These are phyloP conservation scores for Hypercompe scribonia DNA, from an alignment of 2,888 invertebrate species.

Conservation along the genomic window DNA sequence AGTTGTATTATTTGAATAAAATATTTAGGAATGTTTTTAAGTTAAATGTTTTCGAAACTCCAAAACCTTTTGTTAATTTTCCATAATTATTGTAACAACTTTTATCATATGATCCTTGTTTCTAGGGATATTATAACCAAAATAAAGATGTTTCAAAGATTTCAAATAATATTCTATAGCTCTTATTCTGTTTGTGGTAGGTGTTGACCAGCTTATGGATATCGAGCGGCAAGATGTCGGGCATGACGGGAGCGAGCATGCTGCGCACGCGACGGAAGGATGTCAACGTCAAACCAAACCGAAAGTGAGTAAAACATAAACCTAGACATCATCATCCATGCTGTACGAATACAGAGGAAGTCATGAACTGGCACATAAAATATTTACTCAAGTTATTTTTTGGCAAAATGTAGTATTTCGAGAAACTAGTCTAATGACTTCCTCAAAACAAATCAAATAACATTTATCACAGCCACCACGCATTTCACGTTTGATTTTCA, in stretches of 20 bases:
- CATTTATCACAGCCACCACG: slow-evolving; percentile 34
- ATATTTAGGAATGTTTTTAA: too few relatives aligned
- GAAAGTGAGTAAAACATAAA: slow-evolving; percentile 87
- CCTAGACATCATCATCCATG: slow-evolving; percentile 25
- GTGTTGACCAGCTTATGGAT: slow-evolving; percentile 77
- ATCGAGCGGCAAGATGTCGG: slow-evolving; percentile 80
- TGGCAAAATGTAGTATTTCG: not conserved
- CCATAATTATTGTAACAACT: not conserved
- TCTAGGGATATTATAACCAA: not conserved
- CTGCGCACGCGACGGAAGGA: slow-evolving; percentile 94
- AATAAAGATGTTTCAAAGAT: not conserved
- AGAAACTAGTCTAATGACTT: slow-evolving; percentile 13
- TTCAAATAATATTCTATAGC: not conserved
- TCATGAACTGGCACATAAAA: not conserved
- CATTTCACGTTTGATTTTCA: slow-evolving; percentile 37
- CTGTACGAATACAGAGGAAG: slow-evolving; percentile 4
- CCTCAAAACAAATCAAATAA: slow-evolving; percentile 3
- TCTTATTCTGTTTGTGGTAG: slow-evolving; percentile 53
- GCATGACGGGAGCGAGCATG: slow-evolving; percentile 91
- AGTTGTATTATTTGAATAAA: not conserved
- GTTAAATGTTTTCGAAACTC: too few relatives aligned
- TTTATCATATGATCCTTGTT: not conserved
- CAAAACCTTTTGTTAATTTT: not conserved
- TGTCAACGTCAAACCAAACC: slow-evolving; percentile 95
- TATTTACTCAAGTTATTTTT: not conserved